These are phyloP conservation scores for Scopus umbretta DNA, from an alignment of 2,113 vertebrate genomes.

Conservation along the genomic window DNA sequence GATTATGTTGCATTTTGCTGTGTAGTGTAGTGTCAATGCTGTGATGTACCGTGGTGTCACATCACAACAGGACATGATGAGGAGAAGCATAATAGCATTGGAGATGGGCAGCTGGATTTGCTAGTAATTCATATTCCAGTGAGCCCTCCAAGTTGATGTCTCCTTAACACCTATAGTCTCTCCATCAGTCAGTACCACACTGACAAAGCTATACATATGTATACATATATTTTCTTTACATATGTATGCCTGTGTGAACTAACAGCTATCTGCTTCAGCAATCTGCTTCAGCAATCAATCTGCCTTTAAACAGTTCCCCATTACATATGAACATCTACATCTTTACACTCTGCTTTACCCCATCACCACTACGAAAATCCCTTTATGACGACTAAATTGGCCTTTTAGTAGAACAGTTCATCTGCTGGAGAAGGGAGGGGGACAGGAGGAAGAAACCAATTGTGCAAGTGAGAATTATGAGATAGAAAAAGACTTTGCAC, in stretches of 20 bases:
- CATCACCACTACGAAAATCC: not conserved
- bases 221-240: not conserved
- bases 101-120: not conserved
- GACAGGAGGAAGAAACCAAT: not conserved
- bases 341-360: not conserved
- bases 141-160: not conserved
- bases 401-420: slow-evolving; percentile 4
- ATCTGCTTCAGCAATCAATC: not conserved
- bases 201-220: not conserved
- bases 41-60: not conserved
- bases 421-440: not conserved
- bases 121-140: not conserved
- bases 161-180: not conserved
- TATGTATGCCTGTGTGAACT: not conserved
- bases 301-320: not conserved
- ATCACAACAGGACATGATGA: not conserved
- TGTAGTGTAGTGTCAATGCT: not conserved
- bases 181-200: not conserved
- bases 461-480: not conserved
- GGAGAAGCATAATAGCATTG: not conserved
- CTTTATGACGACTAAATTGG: not conserved
- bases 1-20: not conserved
- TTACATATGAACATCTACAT: not conserved
- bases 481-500: not conserved
- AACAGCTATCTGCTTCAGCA: not conserved